phyloP scores from a whole-genome alignment of 2,113 vertebrate species.

The Paramormyrops kingsleyae region DNA sequence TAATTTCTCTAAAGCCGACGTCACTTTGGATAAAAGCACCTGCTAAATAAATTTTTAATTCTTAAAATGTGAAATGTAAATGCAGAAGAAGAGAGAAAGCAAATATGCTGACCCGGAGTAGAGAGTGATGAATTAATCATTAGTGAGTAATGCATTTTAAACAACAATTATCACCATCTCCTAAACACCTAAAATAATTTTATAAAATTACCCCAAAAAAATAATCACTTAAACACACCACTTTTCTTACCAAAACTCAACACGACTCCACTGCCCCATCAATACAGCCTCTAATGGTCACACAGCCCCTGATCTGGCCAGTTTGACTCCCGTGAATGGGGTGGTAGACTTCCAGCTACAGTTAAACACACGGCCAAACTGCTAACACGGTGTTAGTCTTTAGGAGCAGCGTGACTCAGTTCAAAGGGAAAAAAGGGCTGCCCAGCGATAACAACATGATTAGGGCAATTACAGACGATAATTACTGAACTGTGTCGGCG shows the following conservation, averaged over 20 bases:
- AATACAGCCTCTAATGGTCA: not conserved
- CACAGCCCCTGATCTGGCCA: not conserved
- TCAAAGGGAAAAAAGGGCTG: not conserved
- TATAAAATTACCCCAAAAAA: not conserved
- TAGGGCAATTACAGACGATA: constrained; percentile 42
- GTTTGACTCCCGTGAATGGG: not conserved
- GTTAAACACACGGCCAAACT: not conserved
- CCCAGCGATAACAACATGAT: constrained; percentile 46
- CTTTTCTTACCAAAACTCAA: not conserved
- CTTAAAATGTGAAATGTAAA: not conserved
- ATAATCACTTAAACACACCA: not conserved
- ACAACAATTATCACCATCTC: not conserved
- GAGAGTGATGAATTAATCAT: not conserved
- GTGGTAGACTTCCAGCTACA: not conserved
- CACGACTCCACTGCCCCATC: not conserved
- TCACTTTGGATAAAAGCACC: not conserved
- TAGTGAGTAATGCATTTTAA: not conserved
- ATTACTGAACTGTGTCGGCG: constrained; percentile 33
- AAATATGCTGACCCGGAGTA: not conserved
- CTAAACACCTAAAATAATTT: not conserved
- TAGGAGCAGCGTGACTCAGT: not conserved
- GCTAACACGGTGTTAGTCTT: not conserved
- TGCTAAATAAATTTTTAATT: not conserved
- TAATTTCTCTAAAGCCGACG: not conserved
- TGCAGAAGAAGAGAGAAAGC: not conserved